phyloP scores from a whole-genome alignment of 1,140 invertebrate genomes.

The Lordiphosa collinella region DNA sequence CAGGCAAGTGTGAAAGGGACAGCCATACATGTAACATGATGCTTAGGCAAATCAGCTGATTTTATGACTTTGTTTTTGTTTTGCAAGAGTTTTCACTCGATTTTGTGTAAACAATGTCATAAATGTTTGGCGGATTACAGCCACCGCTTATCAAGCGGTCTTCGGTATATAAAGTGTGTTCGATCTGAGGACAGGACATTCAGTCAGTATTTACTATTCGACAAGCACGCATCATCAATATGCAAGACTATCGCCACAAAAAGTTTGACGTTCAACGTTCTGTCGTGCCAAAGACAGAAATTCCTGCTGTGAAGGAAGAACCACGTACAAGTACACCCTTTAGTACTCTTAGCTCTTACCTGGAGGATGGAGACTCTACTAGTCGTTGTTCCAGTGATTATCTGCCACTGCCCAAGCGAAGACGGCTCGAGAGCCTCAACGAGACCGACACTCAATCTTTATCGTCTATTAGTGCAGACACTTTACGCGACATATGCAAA shows the following conservation, averaged over 20 bases:
- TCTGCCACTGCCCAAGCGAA: conserved; percentile 36
- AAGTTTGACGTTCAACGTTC: conserved; percentile 54
- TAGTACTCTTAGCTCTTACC: background rate
- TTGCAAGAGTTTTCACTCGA: conserved; percentile 45
- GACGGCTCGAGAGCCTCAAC: conserved; percentile 27
- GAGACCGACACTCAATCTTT: conserved; percentile 16
- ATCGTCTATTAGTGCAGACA: conserved; percentile 41
- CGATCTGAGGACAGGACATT: conserved; percentile 29
- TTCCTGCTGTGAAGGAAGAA: conserved; percentile 28
- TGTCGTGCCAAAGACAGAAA: conserved; percentile 1
- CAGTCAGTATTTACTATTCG: conserved; percentile 28
- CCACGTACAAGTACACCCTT: conserved; percentile 22
- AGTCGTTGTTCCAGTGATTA: conserved; percentile 39
- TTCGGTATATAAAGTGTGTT: conserved; percentile 33
- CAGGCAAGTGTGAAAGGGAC: conserved; percentile 17
- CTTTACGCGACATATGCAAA: conserved; percentile 62
- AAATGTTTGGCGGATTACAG: conserved; percentile 47
- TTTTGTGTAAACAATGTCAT: conserved; percentile 65
- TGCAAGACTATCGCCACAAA: conserved; percentile 60
- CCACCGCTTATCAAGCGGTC: background rate
- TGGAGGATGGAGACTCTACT: conserved; percentile 17
- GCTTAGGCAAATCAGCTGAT: conserved; percentile 33
- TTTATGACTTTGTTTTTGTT: conserved; percentile 68
- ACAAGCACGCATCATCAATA: conserved; percentile 17
- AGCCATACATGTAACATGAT: conserved; percentile 20